phyloP scores from a whole-genome alignment of 2,888 invertebrate genomes.

The Sphaerophoria taeniata region DNA sequence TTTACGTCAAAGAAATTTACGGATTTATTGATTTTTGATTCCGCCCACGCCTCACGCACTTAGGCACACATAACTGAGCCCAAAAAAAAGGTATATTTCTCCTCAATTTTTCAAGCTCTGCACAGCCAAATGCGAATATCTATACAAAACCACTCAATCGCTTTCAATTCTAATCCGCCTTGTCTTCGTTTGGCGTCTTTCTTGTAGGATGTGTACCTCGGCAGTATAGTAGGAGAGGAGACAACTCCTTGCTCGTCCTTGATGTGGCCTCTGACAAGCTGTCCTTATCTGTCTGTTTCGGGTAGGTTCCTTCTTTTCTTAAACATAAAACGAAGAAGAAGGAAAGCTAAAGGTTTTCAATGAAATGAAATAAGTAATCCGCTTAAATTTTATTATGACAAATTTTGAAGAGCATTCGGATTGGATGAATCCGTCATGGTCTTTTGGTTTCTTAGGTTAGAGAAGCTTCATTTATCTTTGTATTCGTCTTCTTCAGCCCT shows the following conservation, averaged over 20 bases:
- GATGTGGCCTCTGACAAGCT: background rate
- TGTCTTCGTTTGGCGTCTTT: slow-evolving; percentile 32
- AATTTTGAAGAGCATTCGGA: slow-evolving; percentile 68
- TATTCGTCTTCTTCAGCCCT: slow-evolving; percentile 8
- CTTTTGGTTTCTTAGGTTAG: slow-evolving; percentile 63
- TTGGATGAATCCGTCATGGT: slow-evolving; percentile 65
- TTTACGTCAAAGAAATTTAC: too few relatives aligned
- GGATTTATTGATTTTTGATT: too few relatives aligned
- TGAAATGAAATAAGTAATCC: slow-evolving; percentile 68
- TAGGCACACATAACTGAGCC: too few relatives aligned
- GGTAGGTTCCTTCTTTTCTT: slow-evolving; percentile 5
- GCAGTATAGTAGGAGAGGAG: too few relatives aligned
- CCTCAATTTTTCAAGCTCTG: too few relatives aligned
- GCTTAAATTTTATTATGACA: slow-evolving; percentile 74
- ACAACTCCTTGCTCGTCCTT: too few relatives aligned
- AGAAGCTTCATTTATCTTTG: slow-evolving; percentile 53
- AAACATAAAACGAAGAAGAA: background rate
- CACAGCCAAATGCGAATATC: too few relatives aligned
- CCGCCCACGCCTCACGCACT: too few relatives aligned
- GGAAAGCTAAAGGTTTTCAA: slow-evolving; percentile 39
- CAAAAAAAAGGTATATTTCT: too few relatives aligned
- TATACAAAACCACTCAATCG: slow-evolving; percentile 60
- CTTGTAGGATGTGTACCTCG: background rate
- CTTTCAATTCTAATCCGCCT: slow-evolving; percentile 60
- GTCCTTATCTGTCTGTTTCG: background rate